Evolutionary conservation across 1,140 invertebrate genomes (phyloP), one percentile per base, ranked within the genome.

Genomic region (Berghia stephanieae): DNA sequence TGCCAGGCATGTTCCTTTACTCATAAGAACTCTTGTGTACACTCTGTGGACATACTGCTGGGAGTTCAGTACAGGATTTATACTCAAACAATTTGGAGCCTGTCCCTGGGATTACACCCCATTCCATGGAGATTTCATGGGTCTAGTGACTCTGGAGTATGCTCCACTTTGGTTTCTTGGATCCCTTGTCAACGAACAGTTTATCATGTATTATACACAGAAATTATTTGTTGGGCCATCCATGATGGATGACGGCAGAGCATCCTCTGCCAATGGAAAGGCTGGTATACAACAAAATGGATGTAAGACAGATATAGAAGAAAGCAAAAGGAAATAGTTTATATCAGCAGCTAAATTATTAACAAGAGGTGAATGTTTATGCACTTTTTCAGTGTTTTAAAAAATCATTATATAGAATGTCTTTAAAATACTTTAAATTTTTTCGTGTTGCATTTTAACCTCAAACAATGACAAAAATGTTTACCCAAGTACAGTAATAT

Each of bases 51-150:
- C 90, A 46, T 92, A 91, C 81, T 69, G 85, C 10, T 91, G 90
- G 90, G 91, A 92, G 80, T 91, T 91, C 80, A 86, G 85, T 49
- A 89, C 89, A 57, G 91, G 91, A 16, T 87, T 82, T 75, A 60
- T 91, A n/a, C 82, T 92, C 10, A 85, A 87, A 46, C 83, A 88
- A 66, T 90, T 91, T 78, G 86, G 88, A 78, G 90, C 91, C 0
- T 92, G 91, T 83, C 91, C 91, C 1, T 92, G 91, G 91, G 90
- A 92, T 78, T 92, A 92, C 81, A 88, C 88, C 18, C 88, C 86
- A 27, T 90, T 91, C 82, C 80, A 86, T 72, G 90, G 88, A 78
- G 89, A 92, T 80, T 86, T 92, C 66, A 88, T 88, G 84, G 91
- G 91, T 0, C 83, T 92, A 31, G 87, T 92, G 40, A 91, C 91